Evolutionary conservation across 1,140 invertebrate genomes (phyloP).

Genomic region (Drosophila pseudoananassae): DNA sequence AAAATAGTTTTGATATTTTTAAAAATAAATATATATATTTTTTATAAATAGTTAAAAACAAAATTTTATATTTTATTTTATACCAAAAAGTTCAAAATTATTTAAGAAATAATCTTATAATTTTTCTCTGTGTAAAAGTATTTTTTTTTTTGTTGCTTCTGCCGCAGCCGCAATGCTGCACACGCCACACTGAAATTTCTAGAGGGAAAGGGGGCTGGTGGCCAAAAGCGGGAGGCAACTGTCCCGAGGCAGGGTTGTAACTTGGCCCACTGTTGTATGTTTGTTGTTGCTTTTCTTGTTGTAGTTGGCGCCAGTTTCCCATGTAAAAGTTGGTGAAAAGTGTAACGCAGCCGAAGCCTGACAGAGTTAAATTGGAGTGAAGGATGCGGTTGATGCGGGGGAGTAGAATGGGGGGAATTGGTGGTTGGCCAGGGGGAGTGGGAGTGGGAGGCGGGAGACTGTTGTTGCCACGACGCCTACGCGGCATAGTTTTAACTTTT

Average conservation of each 20-base stretch:
- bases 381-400: slow-evolving; percentile 10
- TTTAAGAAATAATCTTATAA: neutral
- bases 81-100: neutral
- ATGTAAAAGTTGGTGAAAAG: slow-evolving; percentile 80
- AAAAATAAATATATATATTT: neutral
- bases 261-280: slow-evolving; percentile 34
- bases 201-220: neutral
- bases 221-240: slow-evolving; percentile 12
- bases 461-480: slow-evolving; percentile 62
- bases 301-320: slow-evolving; percentile 76
- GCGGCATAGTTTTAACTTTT: slow-evolving; percentile 73
- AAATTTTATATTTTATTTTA: neutral
- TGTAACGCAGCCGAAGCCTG: slow-evolving; percentile 68
- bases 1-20: neutral
- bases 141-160: slow-evolving; percentile 16
- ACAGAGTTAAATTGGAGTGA: slow-evolving; percentile 29
- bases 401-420: neutral
- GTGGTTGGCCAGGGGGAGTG: neutral
- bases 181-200: slow-evolving; percentile 46
- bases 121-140: neutral
- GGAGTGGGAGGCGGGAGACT: slow-evolving; percentile 15
- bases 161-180: slow-evolving; percentile 69
- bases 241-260: slow-evolving; percentile 63
- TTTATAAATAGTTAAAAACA: too few relatives aligned
- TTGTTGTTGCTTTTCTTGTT: slow-evolving; percentile 48